Base-by-base conservation (phyloP, 2,113 vertebrate species). In the Phrynosoma platyrhinos region DNA sequence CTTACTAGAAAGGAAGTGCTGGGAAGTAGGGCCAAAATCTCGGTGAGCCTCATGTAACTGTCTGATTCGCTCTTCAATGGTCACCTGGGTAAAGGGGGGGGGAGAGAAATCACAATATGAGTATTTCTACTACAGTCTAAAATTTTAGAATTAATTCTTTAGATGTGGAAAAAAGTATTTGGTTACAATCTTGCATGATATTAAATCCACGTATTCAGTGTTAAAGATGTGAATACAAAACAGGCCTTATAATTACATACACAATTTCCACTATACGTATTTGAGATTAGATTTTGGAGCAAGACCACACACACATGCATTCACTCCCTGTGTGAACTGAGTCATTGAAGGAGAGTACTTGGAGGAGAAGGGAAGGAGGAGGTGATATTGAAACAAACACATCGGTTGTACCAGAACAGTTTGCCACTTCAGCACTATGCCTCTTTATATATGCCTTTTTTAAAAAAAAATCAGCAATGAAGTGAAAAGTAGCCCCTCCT, bases 1-100 rank as follows among this genome's bases (percentile, higher is more conserved):
- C 98, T 98, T 95, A 99, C 99, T 98, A 74, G 98, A 98, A 92
- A 98, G 96, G 91, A 98, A 97, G 91, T 97, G 97, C 94, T 98
- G 98, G 84, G 98, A 98, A 58, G 97, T 96, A 2, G 98, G 98
- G 83, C 97, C 98, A 93, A 98, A 98, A 94, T 99, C 98, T 88
- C 96, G 97, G 87, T 99, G 98, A 95, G 98, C 98, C 88, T 99
- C 98, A 0, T 98, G 98, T 95, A 99, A 96, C 94, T 99, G 98
- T 93, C 97, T 98, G 92, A 99, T 96, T 88, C 98, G 98, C 71
- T 99, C 98, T 87, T 97, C 97, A 92, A 99, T 95, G 0, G 98
- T 98, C 87, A 99, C 96, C 99, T 99, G 95, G 89, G 89, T 95
- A 82, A 88, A 95, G 69, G 87, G 14, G 88, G 16, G 94, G 71